phyloP scores from a whole-genome alignment of 92 coral and sea anemone species.

The Paragorgia papillata region DNA sequence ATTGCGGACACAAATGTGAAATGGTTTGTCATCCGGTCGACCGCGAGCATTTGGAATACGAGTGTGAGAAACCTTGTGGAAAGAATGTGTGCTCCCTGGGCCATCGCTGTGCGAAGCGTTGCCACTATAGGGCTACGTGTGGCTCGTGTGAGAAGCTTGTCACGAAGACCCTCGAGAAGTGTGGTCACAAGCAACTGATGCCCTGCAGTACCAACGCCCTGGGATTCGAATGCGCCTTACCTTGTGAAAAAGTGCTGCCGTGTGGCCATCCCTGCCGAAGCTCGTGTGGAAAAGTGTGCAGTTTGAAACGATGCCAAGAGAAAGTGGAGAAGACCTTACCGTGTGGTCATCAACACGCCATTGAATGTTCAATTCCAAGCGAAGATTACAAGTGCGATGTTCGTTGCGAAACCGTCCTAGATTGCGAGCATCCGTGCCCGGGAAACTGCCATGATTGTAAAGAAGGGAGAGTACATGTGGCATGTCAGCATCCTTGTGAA shows the following conservation, averaged over 20 bases:
- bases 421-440: conserved; percentile 71
- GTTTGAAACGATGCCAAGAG: conserved; percentile 52
- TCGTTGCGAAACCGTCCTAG: conserved; percentile 66
- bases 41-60: conserved; percentile 60
- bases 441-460: conserved; percentile 76
- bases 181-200: conserved; percentile 68
- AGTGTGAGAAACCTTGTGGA: conserved; percentile 67
- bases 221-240: conserved; percentile 60
- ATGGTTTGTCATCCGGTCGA: conserved; percentile 86
- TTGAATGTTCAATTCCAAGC: conserved; percentile 56
- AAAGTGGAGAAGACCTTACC: conserved; percentile 55
- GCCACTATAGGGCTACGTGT: conserved; percentile 69
- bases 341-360: conserved; percentile 68
- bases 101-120: conserved; percentile 58
- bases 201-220: conserved; percentile 67
- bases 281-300: conserved; percentile 68
- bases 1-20: conserved; percentile 84
- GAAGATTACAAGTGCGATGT: conserved; percentile 59
- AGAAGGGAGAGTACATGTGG: conserved; percentile 80
- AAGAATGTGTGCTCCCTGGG: conserved; percentile 63
- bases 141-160: conserved; percentile 59
- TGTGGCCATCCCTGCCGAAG: conserved; percentile 77
- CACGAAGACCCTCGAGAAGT: conserved; percentile 57
- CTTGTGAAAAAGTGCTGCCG: conserved; percentile 53
- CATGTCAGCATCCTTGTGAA: conserved; percentile 74